phyloP scores from a whole-genome alignment of 2,797 vertebrate genomes.

The Caiman crocodilus region DNA sequence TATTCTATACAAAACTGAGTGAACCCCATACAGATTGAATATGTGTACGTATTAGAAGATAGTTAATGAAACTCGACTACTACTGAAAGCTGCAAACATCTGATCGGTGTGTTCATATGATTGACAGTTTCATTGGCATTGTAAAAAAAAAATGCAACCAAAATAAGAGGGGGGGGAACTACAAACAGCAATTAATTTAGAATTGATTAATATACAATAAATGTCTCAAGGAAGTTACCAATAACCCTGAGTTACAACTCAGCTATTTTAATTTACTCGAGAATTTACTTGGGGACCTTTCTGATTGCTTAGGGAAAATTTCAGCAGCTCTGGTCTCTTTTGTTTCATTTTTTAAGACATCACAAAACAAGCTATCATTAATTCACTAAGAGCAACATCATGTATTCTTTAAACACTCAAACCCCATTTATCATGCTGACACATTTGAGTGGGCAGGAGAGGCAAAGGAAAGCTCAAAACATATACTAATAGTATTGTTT shows the following conservation, averaged over 20 bases:
- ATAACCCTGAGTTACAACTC: background rate
- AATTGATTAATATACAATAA: slow-evolving; percentile 25
- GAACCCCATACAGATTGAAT: slow-evolving; percentile 35
- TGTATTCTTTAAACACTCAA: background rate
- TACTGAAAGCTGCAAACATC: background rate
- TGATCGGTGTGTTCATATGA: slow-evolving; percentile 17
- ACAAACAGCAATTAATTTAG: slow-evolving; percentile 26
- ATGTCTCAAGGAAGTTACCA: background rate
- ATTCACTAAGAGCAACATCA: background rate
- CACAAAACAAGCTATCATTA: background rate
- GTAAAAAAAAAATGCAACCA: background rate
- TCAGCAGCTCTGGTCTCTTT: background rate
- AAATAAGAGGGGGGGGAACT: slow-evolving; percentile 20
- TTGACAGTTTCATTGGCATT: background rate
- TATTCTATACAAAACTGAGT: slow-evolving; percentile 44
- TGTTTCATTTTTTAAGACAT: background rate
- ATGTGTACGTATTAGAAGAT: slow-evolving; percentile 17
- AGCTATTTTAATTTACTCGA: background rate
- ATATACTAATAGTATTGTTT: background rate
- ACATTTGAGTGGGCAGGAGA: background rate
- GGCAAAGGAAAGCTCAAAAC: background rate
- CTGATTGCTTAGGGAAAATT: background rate
- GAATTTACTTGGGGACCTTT: slow-evolving; percentile 18
- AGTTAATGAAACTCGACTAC: slow-evolving; percentile 60
- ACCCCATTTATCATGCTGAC: background rate